Evolutionary conservation across 2,797 vertebrate genomes (phyloP).

Genomic region (Danio kyathit): DNA sequence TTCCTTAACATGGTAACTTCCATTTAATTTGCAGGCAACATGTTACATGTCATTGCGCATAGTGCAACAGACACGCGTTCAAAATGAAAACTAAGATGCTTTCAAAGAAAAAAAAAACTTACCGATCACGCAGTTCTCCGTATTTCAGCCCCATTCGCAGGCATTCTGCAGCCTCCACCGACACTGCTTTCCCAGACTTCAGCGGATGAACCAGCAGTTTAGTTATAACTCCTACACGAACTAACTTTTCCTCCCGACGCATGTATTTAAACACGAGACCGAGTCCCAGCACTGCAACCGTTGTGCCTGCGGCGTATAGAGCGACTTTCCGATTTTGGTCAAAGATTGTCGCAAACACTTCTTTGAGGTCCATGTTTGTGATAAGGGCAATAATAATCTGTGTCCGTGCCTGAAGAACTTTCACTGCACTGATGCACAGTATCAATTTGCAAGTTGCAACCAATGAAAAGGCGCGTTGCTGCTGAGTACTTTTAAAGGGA

Average conservation of each 20-base stretch:
- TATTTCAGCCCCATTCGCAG: conserved; percentile 79
- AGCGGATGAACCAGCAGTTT: conserved; percentile 87
- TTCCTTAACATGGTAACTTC: no score
- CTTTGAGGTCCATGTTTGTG: conserved; percentile 66
- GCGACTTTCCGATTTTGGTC: conserved; percentile 54
- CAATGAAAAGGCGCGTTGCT: conserved; percentile 19
- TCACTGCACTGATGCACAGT: not conserved
- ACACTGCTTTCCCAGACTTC: conserved; percentile 87
- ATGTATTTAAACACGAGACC: conserved; percentile 68
- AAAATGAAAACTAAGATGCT: no score
- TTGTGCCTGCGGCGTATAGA: conserved; percentile 66
- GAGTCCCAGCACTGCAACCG: conserved; percentile 67
- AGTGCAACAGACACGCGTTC: no score
- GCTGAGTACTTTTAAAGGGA: conserved; percentile 53
- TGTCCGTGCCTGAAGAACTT: no score
- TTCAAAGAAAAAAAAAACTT: conserved; percentile 52
- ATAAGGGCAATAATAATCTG: not conserved
- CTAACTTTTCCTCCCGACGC: conserved; percentile 66
- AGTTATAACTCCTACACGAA: conserved; percentile 85
- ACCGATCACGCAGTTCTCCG: conserved; percentile 90
- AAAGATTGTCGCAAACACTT: conserved; percentile 13
- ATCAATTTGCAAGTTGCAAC: not conserved
- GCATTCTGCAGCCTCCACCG: conserved; percentile 80
- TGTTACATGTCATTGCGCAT: no score
- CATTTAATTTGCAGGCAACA: no score